Conservation (phyloP, 2,797 vertebrate species). For the Distichodus sexfasciatus region DNA sequence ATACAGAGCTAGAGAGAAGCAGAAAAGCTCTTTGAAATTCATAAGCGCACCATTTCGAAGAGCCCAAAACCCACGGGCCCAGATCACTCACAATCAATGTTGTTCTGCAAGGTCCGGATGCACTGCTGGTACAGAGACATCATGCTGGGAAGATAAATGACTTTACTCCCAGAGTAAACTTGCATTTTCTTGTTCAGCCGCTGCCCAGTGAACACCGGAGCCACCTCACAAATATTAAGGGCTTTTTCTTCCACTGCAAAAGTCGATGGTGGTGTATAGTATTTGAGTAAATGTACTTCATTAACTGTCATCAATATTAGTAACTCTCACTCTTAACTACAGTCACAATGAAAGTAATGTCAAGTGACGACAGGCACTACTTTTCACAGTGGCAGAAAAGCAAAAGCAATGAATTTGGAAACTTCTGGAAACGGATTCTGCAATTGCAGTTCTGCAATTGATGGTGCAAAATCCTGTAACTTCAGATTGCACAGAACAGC, state of each 20-base stretch:
- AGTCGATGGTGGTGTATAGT: not conserved
- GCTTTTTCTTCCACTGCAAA: slow-evolving; percentile 55
- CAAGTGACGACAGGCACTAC: too few relatives aligned
- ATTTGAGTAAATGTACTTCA: not conserved
- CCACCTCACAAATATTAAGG: slow-evolving; percentile 60
- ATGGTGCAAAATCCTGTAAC: too few relatives aligned
- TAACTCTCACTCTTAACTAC: not conserved
- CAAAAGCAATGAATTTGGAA: not conserved
- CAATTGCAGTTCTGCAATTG: too few relatives aligned
- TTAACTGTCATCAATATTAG: not conserved
- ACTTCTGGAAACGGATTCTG: too few relatives aligned
- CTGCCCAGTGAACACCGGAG: slow-evolving; percentile 74
- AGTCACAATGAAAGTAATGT: too few relatives aligned
- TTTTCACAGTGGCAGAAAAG: not conserved
- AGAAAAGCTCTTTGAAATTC: not conserved
- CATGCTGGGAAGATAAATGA: slow-evolving; percentile 79
- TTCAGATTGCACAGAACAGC: too few relatives aligned
- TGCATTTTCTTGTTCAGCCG: slow-evolving; percentile 87
- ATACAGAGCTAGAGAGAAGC: slow-evolving; percentile 73
- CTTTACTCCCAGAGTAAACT: slow-evolving; percentile 86
- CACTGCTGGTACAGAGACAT: slow-evolving; percentile 86
- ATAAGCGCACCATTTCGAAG: not conserved
- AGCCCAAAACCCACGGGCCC: not conserved
- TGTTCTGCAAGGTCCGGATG: slow-evolving; percentile 86
- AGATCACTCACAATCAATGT: slow-evolving; percentile 81